Evolutionary conservation across 2,797 vertebrate genomes (phyloP), one percentile per base, ranked within the genome.

Genomic region (Pithecia hirsuta): DNA sequence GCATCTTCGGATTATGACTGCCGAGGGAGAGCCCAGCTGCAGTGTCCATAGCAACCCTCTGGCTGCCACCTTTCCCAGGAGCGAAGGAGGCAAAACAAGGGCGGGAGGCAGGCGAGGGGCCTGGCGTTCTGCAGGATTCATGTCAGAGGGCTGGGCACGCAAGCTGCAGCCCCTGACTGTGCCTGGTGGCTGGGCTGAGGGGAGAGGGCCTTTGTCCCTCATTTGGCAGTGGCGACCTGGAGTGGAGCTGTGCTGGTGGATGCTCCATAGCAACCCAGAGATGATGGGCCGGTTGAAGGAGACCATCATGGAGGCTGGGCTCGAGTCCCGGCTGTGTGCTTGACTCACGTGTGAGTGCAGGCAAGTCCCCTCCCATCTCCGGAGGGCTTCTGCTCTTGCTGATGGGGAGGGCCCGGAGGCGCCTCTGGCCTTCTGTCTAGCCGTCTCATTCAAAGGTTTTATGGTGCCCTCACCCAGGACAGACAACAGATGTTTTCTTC

Each of bases 11-110:
- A 81, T 94, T 75, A 52, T 92, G 76, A 20, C 96, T 12, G 88
- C 91, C 84, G 96, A 97, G 88, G 95, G 94, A 92, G 80, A 90
- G 93, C 86, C 36, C 20, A 10, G n/a, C 39, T 0, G 50, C 90
- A 46, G 97, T 98, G 95, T 97, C 97, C 98, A 98, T 97, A 90
- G 97, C 96, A 98, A 97, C 98, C 95, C 93, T 92, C 95, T 5
- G 1, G 79, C 91, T 89, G 70, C 93, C 84, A 97, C 97, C 96
- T 97, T 93, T 89, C 52, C 76, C 0, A 1, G 83, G 95, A 95
- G 93, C 50, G 46, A 20, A 72, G 79, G 24, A 88, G 89, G 70
- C 83, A 44, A 61, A 75, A 75, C 61, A 28, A 61, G 83, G 52
- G 52, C 70, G 55, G 61, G 48, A n/a, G 48, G 84, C 17, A 14